Percentiles rank a stretch among this genome's conserved stretches.
phyloP scores from a whole-genome alignment of 2,888 invertebrate genomes.

The Apamea sordens region DNA sequence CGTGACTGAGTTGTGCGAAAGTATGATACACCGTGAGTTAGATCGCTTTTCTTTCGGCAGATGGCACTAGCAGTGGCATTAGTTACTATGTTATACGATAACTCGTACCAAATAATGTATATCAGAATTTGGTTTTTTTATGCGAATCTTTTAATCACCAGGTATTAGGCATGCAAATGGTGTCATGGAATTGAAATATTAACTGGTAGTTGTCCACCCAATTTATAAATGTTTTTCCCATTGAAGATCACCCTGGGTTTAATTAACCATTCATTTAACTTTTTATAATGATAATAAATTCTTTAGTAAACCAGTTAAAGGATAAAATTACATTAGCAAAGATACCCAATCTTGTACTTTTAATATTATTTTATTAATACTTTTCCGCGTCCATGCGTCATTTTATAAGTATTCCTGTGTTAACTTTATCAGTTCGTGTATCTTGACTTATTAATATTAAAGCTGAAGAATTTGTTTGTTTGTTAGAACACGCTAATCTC shows the following conservation, averaged over 20 bases:
- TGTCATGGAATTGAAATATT: neutral
- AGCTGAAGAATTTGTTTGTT: too few species aligned
- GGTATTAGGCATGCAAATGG: neutral
- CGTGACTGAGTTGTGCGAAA: neutral
- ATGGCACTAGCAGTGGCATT: constrained; percentile 36
- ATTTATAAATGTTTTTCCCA: neutral
- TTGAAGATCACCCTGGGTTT: neutral
- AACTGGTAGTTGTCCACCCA: neutral
- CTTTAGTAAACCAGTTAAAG: neutral
- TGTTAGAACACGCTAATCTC: too few species aligned
- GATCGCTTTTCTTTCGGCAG: constrained; percentile 16
- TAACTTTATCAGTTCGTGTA: constrained; percentile 4
- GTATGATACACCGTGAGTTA: constrained; percentile 18
- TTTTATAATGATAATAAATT: neutral
- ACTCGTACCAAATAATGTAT: neutral
- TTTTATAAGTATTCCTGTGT: neutral
- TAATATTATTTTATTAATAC: neutral
- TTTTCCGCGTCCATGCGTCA: constrained; percentile 12
- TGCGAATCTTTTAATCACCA: neutral
- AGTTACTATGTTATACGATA: neutral
- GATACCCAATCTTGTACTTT: neutral
- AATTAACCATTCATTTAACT: neutral
- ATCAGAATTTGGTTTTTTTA: neutral
- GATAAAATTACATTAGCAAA: neutral
- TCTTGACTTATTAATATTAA: constrained; percentile 7